Evolutionary conservation across 2,888 invertebrate genomes (phyloP).

Genomic region (Oxycera nigricornis): DNA sequence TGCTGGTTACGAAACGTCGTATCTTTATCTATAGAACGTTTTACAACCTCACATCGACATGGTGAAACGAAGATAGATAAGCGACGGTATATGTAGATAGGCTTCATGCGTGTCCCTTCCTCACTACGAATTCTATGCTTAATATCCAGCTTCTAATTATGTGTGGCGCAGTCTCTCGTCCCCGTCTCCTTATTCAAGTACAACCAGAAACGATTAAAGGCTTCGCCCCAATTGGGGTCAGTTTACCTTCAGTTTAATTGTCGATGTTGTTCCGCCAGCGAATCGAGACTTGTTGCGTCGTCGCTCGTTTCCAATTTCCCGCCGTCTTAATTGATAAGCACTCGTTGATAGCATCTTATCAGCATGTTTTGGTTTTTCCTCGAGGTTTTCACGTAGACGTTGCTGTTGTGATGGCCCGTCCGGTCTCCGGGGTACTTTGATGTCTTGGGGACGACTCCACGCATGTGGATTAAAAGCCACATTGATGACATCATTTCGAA

Average conservation of each 20-base stretch:
- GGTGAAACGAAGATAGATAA: background rate
- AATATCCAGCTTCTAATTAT: background rate
- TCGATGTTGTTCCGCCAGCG: background rate
- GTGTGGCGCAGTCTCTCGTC: too few relatives aligned
- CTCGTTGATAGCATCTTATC: background rate
- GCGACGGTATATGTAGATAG: background rate
- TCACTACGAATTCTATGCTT: background rate
- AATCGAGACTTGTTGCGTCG: background rate
- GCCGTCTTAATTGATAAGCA: background rate
- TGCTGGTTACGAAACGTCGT: conserved; percentile 17
- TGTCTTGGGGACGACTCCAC: background rate
- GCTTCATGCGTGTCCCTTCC: background rate
- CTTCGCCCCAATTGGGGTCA: conserved; percentile 10
- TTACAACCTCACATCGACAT: background rate
- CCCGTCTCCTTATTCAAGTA: background rate
- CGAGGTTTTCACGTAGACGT: background rate
- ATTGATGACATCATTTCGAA: conserved; percentile 22
- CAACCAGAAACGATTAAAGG: conserved; percentile 2
- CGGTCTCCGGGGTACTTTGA: background rate
- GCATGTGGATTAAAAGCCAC: background rate
- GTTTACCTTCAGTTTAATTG: conserved; percentile 4
- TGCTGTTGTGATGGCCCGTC: background rate
- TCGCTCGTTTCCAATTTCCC: background rate
- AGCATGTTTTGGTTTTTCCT: conserved; percentile 10
- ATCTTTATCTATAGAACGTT: background rate